These are phyloP conservation scores for Melipona bicolor DNA, from an alignment of 2,888 invertebrate genomes.

Conservation along the genomic window DNA sequence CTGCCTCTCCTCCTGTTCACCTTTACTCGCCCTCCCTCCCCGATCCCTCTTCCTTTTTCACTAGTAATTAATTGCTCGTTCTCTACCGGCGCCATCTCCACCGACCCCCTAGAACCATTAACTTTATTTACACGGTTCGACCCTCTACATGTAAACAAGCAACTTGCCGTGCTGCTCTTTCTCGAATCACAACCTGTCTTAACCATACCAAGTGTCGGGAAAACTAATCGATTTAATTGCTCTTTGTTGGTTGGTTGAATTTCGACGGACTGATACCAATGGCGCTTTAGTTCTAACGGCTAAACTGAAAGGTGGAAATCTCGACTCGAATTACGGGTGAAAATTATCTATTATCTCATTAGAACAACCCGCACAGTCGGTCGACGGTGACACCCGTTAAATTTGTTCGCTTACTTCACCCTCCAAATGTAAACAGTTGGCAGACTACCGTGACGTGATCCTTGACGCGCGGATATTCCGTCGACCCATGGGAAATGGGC, in stretches of 20 bases:
- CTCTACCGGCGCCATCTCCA: constrained; percentile 18
- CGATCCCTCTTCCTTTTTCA: constrained; percentile 10
- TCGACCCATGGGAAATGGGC: constrained; percentile 9
- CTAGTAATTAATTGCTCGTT: constrained; percentile 56
- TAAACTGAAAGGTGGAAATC: neutral
- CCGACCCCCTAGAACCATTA: constrained; percentile 36
- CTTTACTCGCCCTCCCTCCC: constrained; percentile 15
- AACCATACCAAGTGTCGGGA: constrained; percentile 18
- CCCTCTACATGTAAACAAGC: constrained; percentile 44
- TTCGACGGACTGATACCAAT: neutral
- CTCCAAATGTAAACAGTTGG: constrained; percentile 45
- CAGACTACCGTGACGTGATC: constrained; percentile 43
- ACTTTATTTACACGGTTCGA: constrained; percentile 49
- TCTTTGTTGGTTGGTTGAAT: constrained; percentile 10
- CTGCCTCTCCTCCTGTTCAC: constrained; percentile 24
- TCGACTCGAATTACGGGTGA: neutral
- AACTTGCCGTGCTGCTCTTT: constrained; percentile 19
- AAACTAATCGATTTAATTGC: constrained; percentile 43
- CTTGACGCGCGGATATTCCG: constrained; percentile 28
- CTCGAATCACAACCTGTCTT: constrained; percentile 8
- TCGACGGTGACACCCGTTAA: constrained; percentile 60
- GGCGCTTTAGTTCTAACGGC: neutral
- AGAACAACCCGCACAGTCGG: neutral
- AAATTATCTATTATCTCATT: constrained; percentile 39
- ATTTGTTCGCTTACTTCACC: constrained; percentile 74